A percentile compares a stretch with the other conserved stretches of the same genome.
These are phyloP conservation scores for Eristalis intricaria DNA, from an alignment of 2,888 invertebrate genomes.

Conservation along the genomic window DNA sequence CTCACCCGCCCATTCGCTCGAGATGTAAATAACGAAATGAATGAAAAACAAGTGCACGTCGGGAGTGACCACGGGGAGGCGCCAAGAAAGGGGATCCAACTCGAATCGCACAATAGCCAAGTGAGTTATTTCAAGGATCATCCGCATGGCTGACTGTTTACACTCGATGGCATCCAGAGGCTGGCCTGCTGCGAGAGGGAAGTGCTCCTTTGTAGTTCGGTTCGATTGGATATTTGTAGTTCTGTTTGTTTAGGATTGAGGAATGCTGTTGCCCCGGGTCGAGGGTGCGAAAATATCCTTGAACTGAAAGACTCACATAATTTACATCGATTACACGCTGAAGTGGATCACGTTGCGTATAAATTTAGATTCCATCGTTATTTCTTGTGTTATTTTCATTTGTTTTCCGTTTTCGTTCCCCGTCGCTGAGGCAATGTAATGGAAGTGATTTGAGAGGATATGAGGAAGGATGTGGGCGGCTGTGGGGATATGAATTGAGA, in stretches of 20 bases:
- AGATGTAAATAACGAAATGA: background rate
- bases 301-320: background rate
- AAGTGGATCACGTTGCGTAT: conserved; percentile 2
- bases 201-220: conserved; percentile 13
- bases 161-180: conserved; percentile 9
- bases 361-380: background rate
- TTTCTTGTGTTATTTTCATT: background rate
- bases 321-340: conserved; percentile 6
- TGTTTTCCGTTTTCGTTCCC: background rate
- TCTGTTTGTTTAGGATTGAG: conserved; percentile 9
- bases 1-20: background rate
- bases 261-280: background rate
- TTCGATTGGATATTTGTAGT: background rate
- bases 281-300: background rate
- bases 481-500: background rate
- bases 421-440: background rate
- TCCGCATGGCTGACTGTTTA: conserved; percentile 21
- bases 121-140: conserved; percentile 20
- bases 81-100: background rate
- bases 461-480: background rate
- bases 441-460: background rate
- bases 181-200: background rate
- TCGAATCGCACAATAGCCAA: conserved; percentile 2
- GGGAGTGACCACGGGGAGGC: background rate
- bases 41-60: background rate